Evolutionary conservation across 2,888 invertebrate genomes (phyloP).

Genomic region (Dryobotodes eremita): DNA sequence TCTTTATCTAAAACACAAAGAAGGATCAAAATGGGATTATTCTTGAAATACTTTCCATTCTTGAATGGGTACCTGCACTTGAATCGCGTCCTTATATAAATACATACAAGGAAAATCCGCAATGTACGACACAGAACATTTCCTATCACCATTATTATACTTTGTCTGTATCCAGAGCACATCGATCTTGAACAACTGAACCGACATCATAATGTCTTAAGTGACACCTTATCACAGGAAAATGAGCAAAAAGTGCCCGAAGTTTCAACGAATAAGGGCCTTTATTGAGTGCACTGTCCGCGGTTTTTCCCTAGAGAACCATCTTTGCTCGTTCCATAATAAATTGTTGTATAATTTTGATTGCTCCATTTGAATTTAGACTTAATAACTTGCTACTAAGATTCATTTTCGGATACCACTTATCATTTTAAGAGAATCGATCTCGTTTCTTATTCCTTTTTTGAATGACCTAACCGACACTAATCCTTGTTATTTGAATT

Average conservation of each 20-base stretch:
- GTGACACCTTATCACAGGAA: slow-evolving; percentile 66
- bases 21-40: background rate
- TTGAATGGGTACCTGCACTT: too few species aligned
- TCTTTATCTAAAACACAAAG: background rate
- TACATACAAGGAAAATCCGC: slow-evolving; percentile 39
- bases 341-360: slow-evolving; percentile 86
- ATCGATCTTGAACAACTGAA: slow-evolving; percentile 82
- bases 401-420: slow-evolving; percentile 59
- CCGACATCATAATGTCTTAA: slow-evolving; percentile 75
- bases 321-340: slow-evolving; percentile 88
- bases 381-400: slow-evolving; percentile 32
- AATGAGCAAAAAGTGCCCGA: slow-evolving; percentile 58
- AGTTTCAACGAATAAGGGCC: slow-evolving; percentile 43
- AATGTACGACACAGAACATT: slow-evolving; percentile 59
- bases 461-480: slow-evolving; percentile 74
- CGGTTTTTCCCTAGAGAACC: slow-evolving; percentile 90
- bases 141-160: slow-evolving; percentile 69
- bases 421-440: slow-evolving; percentile 87
- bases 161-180: slow-evolving; percentile 81
- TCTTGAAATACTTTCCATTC: background rate
- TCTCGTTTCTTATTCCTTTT: slow-evolving; percentile 77
- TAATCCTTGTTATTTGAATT: slow-evolving; percentile 58
- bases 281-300: slow-evolving; percentile 72
- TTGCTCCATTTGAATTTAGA: slow-evolving; percentile 61
- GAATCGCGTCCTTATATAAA: background rate